These are phyloP conservation scores for Hexactinellida sp. DNA, from an alignment of 37 sponge, comb jelly and placozoan genomes.

Conservation along the genomic window DNA sequence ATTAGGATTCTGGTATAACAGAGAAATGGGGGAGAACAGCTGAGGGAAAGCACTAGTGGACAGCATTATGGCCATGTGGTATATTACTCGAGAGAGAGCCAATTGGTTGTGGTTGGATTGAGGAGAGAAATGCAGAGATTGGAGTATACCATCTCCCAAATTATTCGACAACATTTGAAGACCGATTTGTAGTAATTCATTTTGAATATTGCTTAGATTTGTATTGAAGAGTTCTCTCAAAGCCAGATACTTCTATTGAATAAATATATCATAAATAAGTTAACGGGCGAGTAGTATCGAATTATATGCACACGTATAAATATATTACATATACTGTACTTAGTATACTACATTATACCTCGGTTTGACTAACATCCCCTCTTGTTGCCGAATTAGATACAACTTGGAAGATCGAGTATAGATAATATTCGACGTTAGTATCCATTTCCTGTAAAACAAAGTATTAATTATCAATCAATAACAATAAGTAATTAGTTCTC, in stretches of 20 bases:
- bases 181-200: background rate
- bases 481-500: too few relatives aligned
- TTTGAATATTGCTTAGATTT: background rate
- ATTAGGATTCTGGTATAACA: background rate
- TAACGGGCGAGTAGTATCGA: too few relatives aligned
- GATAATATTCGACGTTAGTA: background rate
- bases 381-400: background rate
- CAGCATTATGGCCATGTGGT: background rate
- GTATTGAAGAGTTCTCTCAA: slow-evolving; percentile 2
- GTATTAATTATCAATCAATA: too few relatives aligned
- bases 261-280: too few relatives aligned
- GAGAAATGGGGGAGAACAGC: background rate
- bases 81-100: background rate
- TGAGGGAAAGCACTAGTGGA: background rate
- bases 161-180: background rate
- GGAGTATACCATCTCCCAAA: background rate
- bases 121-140: background rate
- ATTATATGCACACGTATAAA: too few relatives aligned
- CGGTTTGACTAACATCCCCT: too few relatives aligned
- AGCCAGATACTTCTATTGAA: background rate
- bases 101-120: background rate
- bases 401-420: background rate
- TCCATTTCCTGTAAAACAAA: background rate
- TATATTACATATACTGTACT: too few relatives aligned
- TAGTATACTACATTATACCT: too few relatives aligned